Conservation (phyloP, 2,797 vertebrate genomes). For the Huso huso region DNA sequence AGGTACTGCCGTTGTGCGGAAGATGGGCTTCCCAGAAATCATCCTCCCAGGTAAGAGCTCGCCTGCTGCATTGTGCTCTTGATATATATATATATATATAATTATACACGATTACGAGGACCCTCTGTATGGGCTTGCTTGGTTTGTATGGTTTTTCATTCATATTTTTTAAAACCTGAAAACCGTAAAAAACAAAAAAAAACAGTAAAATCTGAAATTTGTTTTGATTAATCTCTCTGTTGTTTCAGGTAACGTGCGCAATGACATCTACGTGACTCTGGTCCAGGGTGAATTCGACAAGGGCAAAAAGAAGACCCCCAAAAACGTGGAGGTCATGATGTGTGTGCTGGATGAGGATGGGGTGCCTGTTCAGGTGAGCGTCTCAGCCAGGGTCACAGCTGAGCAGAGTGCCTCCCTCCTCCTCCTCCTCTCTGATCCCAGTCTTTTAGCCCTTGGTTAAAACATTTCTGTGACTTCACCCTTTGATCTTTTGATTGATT, state of each 20-base stretch:
- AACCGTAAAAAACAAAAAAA: no score
- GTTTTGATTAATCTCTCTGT: neutral
- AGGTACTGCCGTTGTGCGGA: constrained; percentile 83
- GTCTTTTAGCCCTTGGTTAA: neutral
- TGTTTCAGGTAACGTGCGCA: constrained; percentile 79
- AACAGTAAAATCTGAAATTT: neutral
- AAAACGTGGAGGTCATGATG: constrained; percentile 91
- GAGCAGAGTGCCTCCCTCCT: no score
- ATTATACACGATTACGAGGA: no score
- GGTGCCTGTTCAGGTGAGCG: constrained; percentile 71
- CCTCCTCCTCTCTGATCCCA: neutral
- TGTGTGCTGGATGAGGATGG: constrained; percentile 85
- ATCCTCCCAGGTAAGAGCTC: constrained; percentile 79
- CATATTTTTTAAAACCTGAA: no score
- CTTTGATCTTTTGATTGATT: no score
- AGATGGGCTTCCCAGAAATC: constrained; percentile 97
- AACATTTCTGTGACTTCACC: neutral
- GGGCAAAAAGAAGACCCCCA: constrained; percentile 93
- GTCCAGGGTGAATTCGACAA: constrained; percentile 94
- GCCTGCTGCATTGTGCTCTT: no score
- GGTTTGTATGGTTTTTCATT: no score
- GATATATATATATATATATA: no score
- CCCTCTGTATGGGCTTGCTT: no score
- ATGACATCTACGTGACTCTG: constrained; percentile 90
- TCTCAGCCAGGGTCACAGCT: rapidly evolving